Base-by-base conservation (phyloP, 2,797 vertebrate genomes). In the Hybognathus amarus region DNA sequence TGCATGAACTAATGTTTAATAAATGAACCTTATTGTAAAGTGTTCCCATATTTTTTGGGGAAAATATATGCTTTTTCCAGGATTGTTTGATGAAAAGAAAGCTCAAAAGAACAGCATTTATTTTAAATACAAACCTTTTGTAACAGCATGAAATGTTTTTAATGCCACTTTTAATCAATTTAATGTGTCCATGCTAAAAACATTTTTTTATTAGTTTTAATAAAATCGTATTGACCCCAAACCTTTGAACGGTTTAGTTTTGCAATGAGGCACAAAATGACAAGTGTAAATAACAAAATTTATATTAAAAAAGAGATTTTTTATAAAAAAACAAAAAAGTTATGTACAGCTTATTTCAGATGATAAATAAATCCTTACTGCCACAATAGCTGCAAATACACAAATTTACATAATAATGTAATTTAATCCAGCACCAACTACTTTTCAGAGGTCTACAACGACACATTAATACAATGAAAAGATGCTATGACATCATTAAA, bases 321-420 rank as follows among this genome's bases (percentile, higher is more conserved):
- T 83, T 89, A 85, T 77, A 88, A 87, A 12, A 47, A 15, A 88
- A 87, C 10, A 47, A 15, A 47, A 80, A 84, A 83, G 82, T 73
- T 90, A 91, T 92, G 87, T 92, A 92, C 91, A 93, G 78, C 81
- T 76, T 82, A 90, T 89, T 91, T 82, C 4, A 47, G 64, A 24
- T 56, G 79, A 84, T 82, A 85, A 81, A 79, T 78, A 81, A 30
- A 42, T 42, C 61, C 50, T 45, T 56, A 75, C 13, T 67, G 30
- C 54, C 68, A 56, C 45, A 79, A 68, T 74, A 18, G 40, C 42
- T 64, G 56, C 20, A 74, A 64, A 33, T n/a, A 30, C 30, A 73
- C 79, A 71, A 36, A 64, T 30, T 42, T 24, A 80, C 78, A 80
- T 36, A 36, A 36, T 66, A 38, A 82, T 82, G 22, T 82, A 1